phyloP scores from a whole-genome alignment of 1,140 invertebrate species.

The Papilio xuthus region DNA sequence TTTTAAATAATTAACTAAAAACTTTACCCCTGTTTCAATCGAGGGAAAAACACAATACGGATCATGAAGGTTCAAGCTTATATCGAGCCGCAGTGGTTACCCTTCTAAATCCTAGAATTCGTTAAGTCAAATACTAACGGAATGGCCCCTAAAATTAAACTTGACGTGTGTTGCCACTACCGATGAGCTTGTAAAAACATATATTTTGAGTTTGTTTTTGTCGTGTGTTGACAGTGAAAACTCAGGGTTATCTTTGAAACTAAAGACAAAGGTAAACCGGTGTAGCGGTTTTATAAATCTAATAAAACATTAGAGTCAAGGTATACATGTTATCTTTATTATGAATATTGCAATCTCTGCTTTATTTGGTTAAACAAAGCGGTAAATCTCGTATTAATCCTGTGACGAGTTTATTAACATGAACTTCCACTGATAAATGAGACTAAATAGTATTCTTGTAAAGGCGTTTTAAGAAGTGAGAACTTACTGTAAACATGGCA shows the following conservation, averaged over 20 bases:
- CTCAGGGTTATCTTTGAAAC: background rate
- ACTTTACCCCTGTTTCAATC: too few relatives aligned
- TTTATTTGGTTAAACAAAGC: slow-evolving; percentile 5
- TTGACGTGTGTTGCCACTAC: background rate
- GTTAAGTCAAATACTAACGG: too few relatives aligned
- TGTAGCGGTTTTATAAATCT: background rate
- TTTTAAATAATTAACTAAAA: too few relatives aligned
- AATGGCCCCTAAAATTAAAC: too few relatives aligned
- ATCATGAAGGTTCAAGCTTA: too few relatives aligned
- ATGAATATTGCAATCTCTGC: background rate
- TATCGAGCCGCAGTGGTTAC: too few relatives aligned
- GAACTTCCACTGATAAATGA: background rate
- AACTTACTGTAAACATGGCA: too few relatives aligned
- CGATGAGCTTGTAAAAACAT: background rate
- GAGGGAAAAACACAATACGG: too few relatives aligned
- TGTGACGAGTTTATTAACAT: background rate
- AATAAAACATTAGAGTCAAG: background rate
- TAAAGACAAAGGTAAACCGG: background rate
- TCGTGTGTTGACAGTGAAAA: background rate
- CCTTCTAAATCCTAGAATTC: too few relatives aligned
- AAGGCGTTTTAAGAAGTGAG: background rate
- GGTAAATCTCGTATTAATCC: background rate
- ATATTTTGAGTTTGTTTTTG: background rate
- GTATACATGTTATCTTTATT: background rate
- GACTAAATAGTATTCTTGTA: background rate